Evolutionary conservation across 2,113 vertebrate species (phyloP), one percentile per base, ranked within the genome.

Genomic region (Hippopotamus amphibius): DNA sequence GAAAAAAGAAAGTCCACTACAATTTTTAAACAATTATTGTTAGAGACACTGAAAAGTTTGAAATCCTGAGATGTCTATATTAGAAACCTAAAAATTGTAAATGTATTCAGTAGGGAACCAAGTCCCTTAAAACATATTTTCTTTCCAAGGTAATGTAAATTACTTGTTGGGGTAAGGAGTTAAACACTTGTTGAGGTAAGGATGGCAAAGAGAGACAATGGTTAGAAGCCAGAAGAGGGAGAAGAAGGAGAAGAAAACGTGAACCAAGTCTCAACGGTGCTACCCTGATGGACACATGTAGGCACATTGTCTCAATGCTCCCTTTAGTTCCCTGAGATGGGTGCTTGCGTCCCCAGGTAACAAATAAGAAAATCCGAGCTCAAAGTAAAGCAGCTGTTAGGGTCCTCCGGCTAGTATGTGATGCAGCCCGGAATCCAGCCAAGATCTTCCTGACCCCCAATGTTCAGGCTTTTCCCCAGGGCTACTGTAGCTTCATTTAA

Each of bases 291-390:
- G 76, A 46, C 28, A 0, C 65, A 1, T 8, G 16, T 4, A 53
- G 21, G 6, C 5, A 17, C n/a, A 1, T 15, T 15, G 2, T 69
- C 26, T 28, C 24, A 30, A 28, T 6, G 50, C 26, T 16, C 8
- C 24, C 7, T 26, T 2, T 3, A 16, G 6, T 9, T 10, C 24
- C 12, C 0, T 7, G 17, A 50, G 24, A 7, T 7, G 10, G 46
- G 16, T 8, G 43, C 50, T 68, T 53, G 30, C 2, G 9, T 61
- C 71, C 2, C 12, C 37, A 3, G 1, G 7, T 33, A 50, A 83
- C 6, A 26, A 43, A 28, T 48, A 19, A 88, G 43, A 50, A 53
- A 59, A 69, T 7, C 5, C 3, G n/a, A 57, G 46, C 30, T 71
- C 87, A 61, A 13, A 57, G 26, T 22, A 26, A 59, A 55, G 28